Evolutionary conservation across 1,140 invertebrate genomes (phyloP), one percentile per base, ranked within the genome.

Genomic region (Dendroctonus valens): DNA sequence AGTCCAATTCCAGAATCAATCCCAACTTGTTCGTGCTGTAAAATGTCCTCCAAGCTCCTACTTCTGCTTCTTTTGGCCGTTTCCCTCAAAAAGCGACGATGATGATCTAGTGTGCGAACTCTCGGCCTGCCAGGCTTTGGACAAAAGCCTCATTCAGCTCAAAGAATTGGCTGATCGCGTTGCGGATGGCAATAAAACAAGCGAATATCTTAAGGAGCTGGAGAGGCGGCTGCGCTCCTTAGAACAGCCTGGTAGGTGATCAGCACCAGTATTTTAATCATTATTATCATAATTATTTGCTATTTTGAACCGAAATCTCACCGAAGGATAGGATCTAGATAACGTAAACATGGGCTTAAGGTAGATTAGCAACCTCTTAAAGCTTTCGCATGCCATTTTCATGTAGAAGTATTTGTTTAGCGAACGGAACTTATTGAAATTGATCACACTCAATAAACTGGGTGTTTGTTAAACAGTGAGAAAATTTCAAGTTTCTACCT

Each of bases 161-260:
- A 69, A 64, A 48, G 72, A 71, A 59, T 73, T 73, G 55, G 61
- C 67, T 2, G 67, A 73, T 59, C 72, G 66, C 41, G 58, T 75
- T 46, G 70, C 72, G 38, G 66, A 73, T 9, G 40, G 40, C 40
- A 73, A 71, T 46, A 70, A 61, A 4, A 70, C 58, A 6, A 72
- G 71, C 41, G 59, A 57, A 48, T 59, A 70, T 50, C 52, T 77
- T 8, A 41, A 65, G 9, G 76, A 85, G 64, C 77, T 91, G 14
- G 89, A 91, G 69, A 82, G 87, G 62, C 78, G 88, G 58, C 73
- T 91, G 7, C 79, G 87, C 65, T 87, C 89, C 0, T 84, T 91
- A 65, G 89, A 91, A 78, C 88, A 91, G 76, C 85, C 89, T 64
- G 82, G 87, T 85, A 77, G 71, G 26, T 55, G 40, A 26, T 26